Percentiles rank a stretch among this genome's conserved stretches.
Conservation (phyloP, 2,888 invertebrate species). For the Apamea crenata region DNA sequence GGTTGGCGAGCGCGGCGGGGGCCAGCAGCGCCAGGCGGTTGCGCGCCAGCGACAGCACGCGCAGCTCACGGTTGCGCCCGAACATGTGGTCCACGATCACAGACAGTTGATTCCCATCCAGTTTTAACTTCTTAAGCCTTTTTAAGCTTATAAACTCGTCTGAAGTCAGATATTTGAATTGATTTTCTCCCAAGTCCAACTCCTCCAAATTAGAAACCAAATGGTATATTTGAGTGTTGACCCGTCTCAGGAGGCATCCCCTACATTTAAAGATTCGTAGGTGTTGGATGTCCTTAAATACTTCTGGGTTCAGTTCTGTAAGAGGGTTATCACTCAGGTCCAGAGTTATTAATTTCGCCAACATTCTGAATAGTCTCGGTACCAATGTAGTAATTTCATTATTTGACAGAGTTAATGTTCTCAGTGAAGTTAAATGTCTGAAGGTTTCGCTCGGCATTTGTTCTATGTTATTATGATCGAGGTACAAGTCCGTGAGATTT, state of each 20-base stretch:
- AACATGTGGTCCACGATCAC: slow-evolving; percentile 94
- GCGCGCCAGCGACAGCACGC: slow-evolving; percentile 91
- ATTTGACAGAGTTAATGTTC: slow-evolving; percentile 91
- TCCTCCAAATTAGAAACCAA: slow-evolving; percentile 93
- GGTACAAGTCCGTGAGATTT: slow-evolving; percentile 92
- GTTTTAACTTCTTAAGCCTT: slow-evolving; percentile 91
- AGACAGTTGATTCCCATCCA: slow-evolving; percentile 95
- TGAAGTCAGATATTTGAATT: slow-evolving; percentile 93
- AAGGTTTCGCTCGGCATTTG: slow-evolving; percentile 94
- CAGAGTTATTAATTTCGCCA: slow-evolving; percentile 93
- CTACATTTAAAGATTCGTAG: slow-evolving; percentile 93
- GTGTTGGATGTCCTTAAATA: slow-evolving; percentile 94
- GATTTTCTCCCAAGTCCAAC: slow-evolving; percentile 94
- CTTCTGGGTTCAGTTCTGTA: slow-evolving; percentile 94
- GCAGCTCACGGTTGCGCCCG: slow-evolving; percentile 89
- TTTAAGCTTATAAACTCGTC: slow-evolving; percentile 93
- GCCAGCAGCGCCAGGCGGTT: slow-evolving; percentile 94
- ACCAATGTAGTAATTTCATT: slow-evolving; percentile 93
- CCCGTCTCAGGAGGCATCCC: slow-evolving; percentile 92
- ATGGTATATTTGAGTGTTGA: slow-evolving; percentile 95
- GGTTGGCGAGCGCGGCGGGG: slow-evolving; percentile 93
- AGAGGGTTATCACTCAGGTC: slow-evolving; percentile 94
- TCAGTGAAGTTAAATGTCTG: slow-evolving; percentile 93
- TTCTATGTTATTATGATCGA: slow-evolving; percentile 94
- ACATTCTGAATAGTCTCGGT: slow-evolving; percentile 93